phyloP scores from a whole-genome alignment of 2,113 vertebrate genomes.

The Irena cyanogastra region DNA sequence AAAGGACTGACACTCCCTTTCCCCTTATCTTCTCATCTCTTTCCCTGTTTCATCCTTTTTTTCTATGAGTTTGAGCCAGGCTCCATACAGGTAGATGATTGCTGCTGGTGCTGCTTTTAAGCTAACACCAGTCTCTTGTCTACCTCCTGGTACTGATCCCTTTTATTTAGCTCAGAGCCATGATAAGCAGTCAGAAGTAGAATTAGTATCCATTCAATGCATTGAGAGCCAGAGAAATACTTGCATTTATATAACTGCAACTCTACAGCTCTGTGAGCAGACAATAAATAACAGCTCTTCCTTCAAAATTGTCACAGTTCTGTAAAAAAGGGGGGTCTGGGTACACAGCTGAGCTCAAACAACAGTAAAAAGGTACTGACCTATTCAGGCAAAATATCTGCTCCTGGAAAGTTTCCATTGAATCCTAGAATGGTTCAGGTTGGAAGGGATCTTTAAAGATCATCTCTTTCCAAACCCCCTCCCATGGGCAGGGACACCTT shows the following conservation, averaged over 20 bases:
- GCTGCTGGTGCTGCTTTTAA: conserved; percentile 8
- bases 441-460: not conserved
- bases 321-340: not conserved
- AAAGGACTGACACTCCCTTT: not conserved
- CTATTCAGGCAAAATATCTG: not conserved
- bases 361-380: not conserved
- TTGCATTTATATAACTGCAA: not conserved
- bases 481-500: not conserved
- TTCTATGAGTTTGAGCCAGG: not conserved
- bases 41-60: not conserved
- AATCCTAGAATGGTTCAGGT: not conserved
- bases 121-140: not conserved
- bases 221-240: not conserved
- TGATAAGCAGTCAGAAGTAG: not conserved
- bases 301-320: not conserved
- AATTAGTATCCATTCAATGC: not conserved
- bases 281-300: not conserved
- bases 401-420: not conserved
- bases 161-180: not conserved
- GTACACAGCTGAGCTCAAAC: not conserved
- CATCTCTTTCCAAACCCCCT: not conserved
- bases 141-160: not conserved
- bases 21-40: not conserved
- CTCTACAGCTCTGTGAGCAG: not conserved
- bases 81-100: not conserved